Percentiles rank a stretch among this genome's conserved stretches.
phyloP scores from a whole-genome alignment of 2,113 vertebrate genomes.

The Podocnemis expansa region DNA sequence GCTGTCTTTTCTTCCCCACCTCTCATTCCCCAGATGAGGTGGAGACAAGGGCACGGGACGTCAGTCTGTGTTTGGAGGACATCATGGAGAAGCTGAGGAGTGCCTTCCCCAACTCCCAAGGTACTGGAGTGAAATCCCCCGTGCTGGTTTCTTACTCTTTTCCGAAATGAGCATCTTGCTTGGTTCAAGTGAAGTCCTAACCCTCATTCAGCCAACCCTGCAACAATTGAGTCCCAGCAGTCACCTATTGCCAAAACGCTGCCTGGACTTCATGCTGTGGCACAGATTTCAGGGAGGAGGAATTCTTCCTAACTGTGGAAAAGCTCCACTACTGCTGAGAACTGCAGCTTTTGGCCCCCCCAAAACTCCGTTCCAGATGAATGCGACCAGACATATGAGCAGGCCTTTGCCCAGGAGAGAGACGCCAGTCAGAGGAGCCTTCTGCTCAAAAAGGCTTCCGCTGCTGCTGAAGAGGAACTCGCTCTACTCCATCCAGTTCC shows the following conservation, averaged over 20 bases:
- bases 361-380: not conserved
- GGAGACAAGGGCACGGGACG: conserved; percentile 87
- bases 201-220: conserved; percentile 17
- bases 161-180: conserved; percentile 18
- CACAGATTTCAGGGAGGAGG: conserved; percentile 21
- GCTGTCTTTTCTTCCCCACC: not conserved
- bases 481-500: not conserved
- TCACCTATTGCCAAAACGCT: conserved; percentile 2
- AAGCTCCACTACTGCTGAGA: not conserved
- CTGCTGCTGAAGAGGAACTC: not conserved
- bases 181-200: not conserved
- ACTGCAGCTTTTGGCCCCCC: not conserved
- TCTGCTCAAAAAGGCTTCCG: rapidly evolving
- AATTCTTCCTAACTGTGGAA: not conserved
- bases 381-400: not conserved
- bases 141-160: conserved; percentile 66
- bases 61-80: conserved; percentile 93
- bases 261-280: not conserved
- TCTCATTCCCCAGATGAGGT: conserved; percentile 82
- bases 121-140: conserved; percentile 70
- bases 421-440: not conserved
- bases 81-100: conserved; percentile 97
- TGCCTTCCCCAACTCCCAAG: conserved; percentile 87
- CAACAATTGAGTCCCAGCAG: rapidly evolving
- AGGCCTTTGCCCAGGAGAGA: not conserved